Conservation (phyloP, 2,113 vertebrate species). For the Vulpes ferrilata region DNA sequence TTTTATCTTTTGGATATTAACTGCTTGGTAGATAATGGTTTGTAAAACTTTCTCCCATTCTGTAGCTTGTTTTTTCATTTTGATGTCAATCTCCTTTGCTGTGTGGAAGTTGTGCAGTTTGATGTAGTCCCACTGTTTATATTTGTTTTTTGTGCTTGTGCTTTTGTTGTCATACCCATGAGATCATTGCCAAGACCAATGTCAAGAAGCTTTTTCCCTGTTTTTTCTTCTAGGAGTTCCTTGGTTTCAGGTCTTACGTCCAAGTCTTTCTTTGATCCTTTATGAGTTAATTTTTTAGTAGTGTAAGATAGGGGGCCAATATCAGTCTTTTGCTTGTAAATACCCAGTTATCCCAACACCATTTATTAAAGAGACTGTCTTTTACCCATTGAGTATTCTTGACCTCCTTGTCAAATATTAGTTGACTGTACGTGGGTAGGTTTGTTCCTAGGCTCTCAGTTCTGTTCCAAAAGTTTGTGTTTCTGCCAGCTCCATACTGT, state of each 20-base stretch:
- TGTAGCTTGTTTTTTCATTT: background rate
- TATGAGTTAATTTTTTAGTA: background rate
- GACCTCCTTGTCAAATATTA: background rate
- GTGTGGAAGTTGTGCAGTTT: background rate
- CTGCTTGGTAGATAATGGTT: background rate
- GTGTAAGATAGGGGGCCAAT: background rate
- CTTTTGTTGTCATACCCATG: background rate
- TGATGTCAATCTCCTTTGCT: background rate
- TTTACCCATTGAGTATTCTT: background rate
- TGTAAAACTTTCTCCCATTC: background rate
- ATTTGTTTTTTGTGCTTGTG: background rate
- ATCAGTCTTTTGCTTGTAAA: background rate
- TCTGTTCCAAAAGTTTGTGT: background rate
- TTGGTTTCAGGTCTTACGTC: background rate
- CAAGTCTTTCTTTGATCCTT: background rate
- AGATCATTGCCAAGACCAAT: background rate
- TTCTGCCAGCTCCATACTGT: background rate
- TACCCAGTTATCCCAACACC: too few relatives aligned
- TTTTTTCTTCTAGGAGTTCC: background rate
- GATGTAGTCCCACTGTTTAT: background rate
- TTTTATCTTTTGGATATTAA: slow-evolving; percentile 12
- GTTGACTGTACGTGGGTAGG: background rate
- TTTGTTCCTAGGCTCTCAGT: background rate
- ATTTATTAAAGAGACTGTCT: too few relatives aligned
- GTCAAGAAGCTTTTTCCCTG: background rate